Evolutionary conservation across 2,113 vertebrate species (phyloP), one percentile per base, ranked within the genome.

Genomic region (Festucalex cinctus): DNA sequence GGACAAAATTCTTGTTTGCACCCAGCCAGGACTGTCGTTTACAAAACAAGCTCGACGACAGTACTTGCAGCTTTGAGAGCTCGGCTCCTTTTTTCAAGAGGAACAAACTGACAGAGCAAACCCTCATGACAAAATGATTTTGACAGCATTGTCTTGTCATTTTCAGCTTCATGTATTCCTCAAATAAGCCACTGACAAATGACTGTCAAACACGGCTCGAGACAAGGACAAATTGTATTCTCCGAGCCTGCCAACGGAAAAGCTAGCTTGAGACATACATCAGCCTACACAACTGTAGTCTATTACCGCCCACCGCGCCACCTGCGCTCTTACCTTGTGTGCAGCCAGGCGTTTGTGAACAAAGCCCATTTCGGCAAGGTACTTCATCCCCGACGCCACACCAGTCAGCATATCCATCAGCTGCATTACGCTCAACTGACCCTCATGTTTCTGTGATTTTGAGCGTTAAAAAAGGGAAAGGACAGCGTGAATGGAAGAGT

Each of bases 331-430:
- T 62, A 90, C 88, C 43, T 94, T 96, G 84, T 96, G 96, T 37
- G 97, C 97, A 0, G 97, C 95, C 10, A 98, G 93, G 51, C 92
- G 93, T 66, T 93, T 95, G 81, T 98, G 97, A 0, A 98, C 75
- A 1, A 95, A 98, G 78, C 97, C 96, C 95, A 98, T 98, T 86
- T 98, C 96, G 0, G 96, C 94, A 80, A 98, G 88, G 80, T 98
- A 98, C 68, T 94, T 96, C 97, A 98, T 98, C 78, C 96, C 97
- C 0, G 96, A 95, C 0, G 95, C 94, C 32, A 98, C 93, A 1
- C 94, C 94, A 0, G 91, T 92, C 87, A 98, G 83, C 92, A 98
- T 88, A 75, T 93, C 93, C 78, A 95, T 77, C 65, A 98, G 90
- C 90, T 97, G 96, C 16, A 89, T 80, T 2, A 93, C 88, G 0